Percentiles rank a stretch among this genome's conserved stretches.
These are phyloP conservation scores for Leiothrix lutea DNA, from an alignment of 2,113 vertebrate genomes.

Conservation along the genomic window DNA sequence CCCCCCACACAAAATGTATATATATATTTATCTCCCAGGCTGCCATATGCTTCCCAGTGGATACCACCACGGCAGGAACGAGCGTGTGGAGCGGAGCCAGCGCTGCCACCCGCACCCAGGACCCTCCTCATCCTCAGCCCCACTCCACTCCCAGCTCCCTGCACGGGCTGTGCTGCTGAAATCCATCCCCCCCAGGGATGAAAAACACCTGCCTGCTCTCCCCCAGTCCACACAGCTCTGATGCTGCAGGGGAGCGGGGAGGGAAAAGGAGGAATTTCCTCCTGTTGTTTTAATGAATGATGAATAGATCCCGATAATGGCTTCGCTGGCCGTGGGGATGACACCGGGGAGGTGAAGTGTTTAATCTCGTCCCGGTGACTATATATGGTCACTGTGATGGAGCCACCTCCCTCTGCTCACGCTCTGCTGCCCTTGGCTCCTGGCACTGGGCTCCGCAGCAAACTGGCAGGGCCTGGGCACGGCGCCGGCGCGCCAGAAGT, in stretches of 20 bases:
- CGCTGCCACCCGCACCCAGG: neutral
- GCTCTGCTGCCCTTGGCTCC: slow-evolving; percentile 41
- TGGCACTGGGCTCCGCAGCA: slow-evolving; percentile 51
- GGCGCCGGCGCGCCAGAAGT: slow-evolving; percentile 5
- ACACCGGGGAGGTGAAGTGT: neutral
- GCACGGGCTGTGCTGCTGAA: neutral
- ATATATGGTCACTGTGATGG: slow-evolving; percentile 71
- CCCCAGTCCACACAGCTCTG: neutral
- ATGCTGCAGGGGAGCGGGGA: too few species aligned
- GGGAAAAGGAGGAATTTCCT: neutral
- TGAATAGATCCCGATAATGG: neutral
- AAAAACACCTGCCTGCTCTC: neutral
- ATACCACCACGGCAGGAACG: neutral
- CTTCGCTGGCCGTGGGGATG: neutral
- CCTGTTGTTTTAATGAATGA: neutral
- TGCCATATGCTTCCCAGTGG: slow-evolving; percentile 49
- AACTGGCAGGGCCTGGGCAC: slow-evolving; percentile 21
- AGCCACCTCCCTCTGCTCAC: slow-evolving; percentile 42
- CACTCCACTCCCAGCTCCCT: neutral
- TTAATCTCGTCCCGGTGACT: slow-evolving; percentile 57
- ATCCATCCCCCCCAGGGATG: neutral
- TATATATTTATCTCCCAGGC: neutral
- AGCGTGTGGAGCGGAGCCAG: neutral
- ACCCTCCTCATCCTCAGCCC: neutral
- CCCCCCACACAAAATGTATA: slow-evolving; percentile 1